A percentile compares a stretch with the other conserved stretches of the same genome.
Conservation (phyloP, 1,140 invertebrate genomes). For the Aphidius ervi region DNA sequence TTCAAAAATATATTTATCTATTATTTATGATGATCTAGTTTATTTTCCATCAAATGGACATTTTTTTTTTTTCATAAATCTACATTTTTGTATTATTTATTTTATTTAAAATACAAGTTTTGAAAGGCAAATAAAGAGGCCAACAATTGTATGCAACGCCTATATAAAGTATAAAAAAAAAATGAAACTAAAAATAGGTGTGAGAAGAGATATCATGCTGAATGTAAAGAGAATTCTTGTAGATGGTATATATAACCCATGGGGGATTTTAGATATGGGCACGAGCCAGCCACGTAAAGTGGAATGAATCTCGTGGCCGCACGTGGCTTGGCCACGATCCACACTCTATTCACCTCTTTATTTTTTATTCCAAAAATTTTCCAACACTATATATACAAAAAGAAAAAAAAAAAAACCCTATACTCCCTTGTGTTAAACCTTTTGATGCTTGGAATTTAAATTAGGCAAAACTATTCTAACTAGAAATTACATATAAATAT, state of each 20-base stretch:
- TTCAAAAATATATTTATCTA: no score
- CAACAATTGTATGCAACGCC: no score
- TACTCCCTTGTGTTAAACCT: conserved; percentile 32
- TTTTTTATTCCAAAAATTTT: not conserved
- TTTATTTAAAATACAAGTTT: no score
- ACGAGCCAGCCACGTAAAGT: conserved; percentile 33
- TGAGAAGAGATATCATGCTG: conserved; percentile 2
- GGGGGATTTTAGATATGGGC: conserved; percentile 1
- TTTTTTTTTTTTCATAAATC: no score
- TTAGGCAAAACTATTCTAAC: conserved; percentile 42
- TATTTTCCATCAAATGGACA: no score
- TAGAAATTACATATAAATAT: no score
- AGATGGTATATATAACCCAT: conserved; percentile 2
- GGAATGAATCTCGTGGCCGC: conserved; percentile 46
- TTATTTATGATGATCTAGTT: no score
- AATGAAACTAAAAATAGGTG: not conserved
- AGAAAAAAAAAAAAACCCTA: conserved; percentile 24
- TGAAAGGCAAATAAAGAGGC: no score
- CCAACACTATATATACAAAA: not conserved
- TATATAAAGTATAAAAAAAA: not conserved
- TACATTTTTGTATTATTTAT: no score
- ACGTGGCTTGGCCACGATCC: conserved; percentile 46
- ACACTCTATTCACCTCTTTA: conserved; percentile 34
- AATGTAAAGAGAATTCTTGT: conserved; percentile 11
- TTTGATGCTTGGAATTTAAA: conserved; percentile 45